These are phyloP conservation scores for Hemiscyllium ocellatum DNA, from an alignment of 2,113 vertebrate species.

Conservation along the genomic window DNA sequence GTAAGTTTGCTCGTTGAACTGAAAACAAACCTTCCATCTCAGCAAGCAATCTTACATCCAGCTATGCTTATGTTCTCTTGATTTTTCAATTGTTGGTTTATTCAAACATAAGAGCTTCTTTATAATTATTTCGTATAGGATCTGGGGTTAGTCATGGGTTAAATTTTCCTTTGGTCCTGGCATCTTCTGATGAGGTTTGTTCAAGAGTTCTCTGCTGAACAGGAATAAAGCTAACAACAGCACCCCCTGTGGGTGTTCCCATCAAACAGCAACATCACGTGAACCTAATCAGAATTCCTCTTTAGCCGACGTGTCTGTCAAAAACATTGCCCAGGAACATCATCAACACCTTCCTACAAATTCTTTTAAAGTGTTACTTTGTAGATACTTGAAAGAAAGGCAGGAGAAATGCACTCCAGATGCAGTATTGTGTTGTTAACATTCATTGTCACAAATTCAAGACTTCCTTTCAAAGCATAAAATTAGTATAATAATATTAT, in stretches of 20 bases:
- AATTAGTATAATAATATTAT: background rate
- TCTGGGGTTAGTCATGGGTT: background rate
- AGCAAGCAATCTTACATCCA: too few relatives aligned
- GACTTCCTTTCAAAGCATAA: background rate
- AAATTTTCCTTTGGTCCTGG: background rate
- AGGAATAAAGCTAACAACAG: background rate
- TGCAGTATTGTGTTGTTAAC: background rate
- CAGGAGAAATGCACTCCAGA: too few relatives aligned
- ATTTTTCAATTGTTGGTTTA: background rate
- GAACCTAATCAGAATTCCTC: background rate
- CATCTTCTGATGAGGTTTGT: background rate
- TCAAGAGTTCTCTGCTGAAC: background rate
- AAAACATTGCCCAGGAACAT: background rate
- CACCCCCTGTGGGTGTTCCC: background rate
- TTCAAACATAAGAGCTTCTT: background rate
- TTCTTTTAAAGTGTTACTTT: background rate
- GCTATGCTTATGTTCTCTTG: background rate
- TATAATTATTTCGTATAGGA: background rate
- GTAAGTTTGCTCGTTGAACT: too few relatives aligned
- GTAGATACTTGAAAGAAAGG: background rate
- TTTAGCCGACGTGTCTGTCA: background rate
- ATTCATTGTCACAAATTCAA: background rate
- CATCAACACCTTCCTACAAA: background rate
- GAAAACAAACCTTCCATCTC: too few relatives aligned
- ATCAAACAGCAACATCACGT: background rate